Conservation (phyloP, 2,797 vertebrate genomes). For the Distichodus sexfasciatus region DNA sequence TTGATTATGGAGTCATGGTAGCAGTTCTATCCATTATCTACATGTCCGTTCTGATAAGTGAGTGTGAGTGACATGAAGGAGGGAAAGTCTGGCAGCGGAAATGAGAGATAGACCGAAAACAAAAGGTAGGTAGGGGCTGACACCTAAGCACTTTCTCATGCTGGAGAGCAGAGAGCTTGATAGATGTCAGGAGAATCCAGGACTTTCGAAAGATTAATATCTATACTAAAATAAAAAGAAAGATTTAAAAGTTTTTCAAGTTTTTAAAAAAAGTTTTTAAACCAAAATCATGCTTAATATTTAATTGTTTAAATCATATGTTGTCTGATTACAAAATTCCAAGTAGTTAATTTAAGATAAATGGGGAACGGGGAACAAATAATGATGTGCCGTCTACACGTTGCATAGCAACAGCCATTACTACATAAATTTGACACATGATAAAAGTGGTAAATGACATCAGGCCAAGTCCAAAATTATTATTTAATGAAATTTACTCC, state of each 20-base stretch:
- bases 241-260: too few species aligned
- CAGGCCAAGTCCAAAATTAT: conserved; percentile 8
- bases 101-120: conserved; percentile 51
- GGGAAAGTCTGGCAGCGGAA: conserved; percentile 66
- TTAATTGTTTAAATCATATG: too few species aligned
- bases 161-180: neutral
- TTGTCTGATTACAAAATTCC: too few species aligned
- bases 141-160: conserved; percentile 33
- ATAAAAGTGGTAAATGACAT: too few species aligned
- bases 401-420: too few species aligned
- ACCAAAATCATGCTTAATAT: too few species aligned
- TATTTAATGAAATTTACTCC: neutral
- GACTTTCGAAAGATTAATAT: neutral
- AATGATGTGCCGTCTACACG: too few species aligned
- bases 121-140: conserved; percentile 47
- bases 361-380: too few species aligned
- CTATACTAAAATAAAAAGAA: too few species aligned
- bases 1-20: conserved; percentile 73
- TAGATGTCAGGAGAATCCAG: neutral
- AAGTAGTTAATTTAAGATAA: too few species aligned
- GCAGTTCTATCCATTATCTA: conserved; percentile 72
- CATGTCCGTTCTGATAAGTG: conserved; percentile 76
- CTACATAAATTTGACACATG: too few species aligned
- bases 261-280: too few species aligned
- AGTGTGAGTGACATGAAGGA: conserved; percentile 71